Evolutionary conservation across 2,888 invertebrate species (phyloP), one percentile per base, ranked within the genome.

Genomic region (Argynnis bischoffii): DNA sequence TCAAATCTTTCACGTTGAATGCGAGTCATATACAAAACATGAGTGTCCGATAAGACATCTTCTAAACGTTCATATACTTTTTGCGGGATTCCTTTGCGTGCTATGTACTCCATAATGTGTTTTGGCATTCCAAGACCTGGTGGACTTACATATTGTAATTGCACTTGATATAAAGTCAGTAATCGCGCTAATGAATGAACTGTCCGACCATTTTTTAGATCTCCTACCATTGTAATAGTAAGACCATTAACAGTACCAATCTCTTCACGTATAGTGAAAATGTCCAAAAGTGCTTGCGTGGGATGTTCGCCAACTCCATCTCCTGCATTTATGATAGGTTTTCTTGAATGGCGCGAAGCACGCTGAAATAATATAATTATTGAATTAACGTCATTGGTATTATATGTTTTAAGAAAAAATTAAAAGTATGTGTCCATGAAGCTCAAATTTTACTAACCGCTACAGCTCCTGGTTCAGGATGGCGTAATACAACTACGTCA

Each of bases 221-320:
- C 99, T 6, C 99, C 99, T 21, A 99, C 99, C 96, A 99, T 96
- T 0, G 99, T 99, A 64, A 99, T 98, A 0, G 98, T 99, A 13
- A 99, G 93, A 0, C 98, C 98, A 83, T 99, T 99, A 0, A 99
- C 99, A 0, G 99, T 99, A 76, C 99, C 99, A 71, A 99, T 98
- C 93, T 99, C 99, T 90, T 99, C 99, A 72, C 99, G 94, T 78
- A 99, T 99, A 6, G 99, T 99, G 83, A 99, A 99, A 4, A 99
- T 95, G 82, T 99, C 99, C 13, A 99, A 93, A 15, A 99, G 92
- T 0, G 99, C 99, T 93, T 99, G 99, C 0, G 99, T 99, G 0
- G 99, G 99, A 89, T 99, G 99, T 84, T 99, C 99, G 0, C 99
- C 99, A 0, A 97, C 94, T 11, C 99, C 99, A 89, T 99, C 99